Evolutionary conservation across 1,140 invertebrate genomes (phyloP), one percentile per base, ranked within the genome.

Genomic region (Pseudomyrmex sp.): DNA sequence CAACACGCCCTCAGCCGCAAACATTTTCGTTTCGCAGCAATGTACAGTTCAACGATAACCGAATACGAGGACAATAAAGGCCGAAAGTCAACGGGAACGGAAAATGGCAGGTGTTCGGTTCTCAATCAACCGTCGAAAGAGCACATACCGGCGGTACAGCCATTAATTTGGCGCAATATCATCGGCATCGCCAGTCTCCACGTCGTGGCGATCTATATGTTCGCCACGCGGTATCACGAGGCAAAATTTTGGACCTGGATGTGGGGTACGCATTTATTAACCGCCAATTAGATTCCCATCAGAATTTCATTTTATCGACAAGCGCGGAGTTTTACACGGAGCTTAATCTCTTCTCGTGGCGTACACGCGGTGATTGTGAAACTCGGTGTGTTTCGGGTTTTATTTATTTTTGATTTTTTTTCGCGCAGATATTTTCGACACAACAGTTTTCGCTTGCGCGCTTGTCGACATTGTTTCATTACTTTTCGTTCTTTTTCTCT

Each of bases 241-340:
- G 91, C 89, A 1, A 91, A 91, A 80, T 83, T 93, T 5, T 91
- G 87, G 88, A 93, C 93, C 0, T 94, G 93, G 93, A 87, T 93
- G 59, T 94, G 88, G 58, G 86, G 93, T 94, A 82, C 89, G 93
- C 92, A 85, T 73, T 56, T 4, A 74, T 66, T 35, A 61, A 54
- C 52, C 62, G 48, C 46, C 18, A 50, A 75, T 46, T 68, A 50
- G 8, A 59, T 58, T 15, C 48, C 18, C 1, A n/a, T 58, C 1
- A 46, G 7, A 69, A 68, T 66, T 56, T 35, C 8, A 20, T 56
- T 50, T 18, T 23, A 35, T 52, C 50, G 50, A 23, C n/a, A 35
- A 46, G 13, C 15, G 8, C 4, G 15, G 35, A 48, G 23, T 48
- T 50, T 18, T 13, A 18, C 46, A 68, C 46, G 35, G 35, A 35